Evolutionary conservation across 2,797 vertebrate genomes (phyloP).

Genomic region (Ficedula albicollis): DNA sequence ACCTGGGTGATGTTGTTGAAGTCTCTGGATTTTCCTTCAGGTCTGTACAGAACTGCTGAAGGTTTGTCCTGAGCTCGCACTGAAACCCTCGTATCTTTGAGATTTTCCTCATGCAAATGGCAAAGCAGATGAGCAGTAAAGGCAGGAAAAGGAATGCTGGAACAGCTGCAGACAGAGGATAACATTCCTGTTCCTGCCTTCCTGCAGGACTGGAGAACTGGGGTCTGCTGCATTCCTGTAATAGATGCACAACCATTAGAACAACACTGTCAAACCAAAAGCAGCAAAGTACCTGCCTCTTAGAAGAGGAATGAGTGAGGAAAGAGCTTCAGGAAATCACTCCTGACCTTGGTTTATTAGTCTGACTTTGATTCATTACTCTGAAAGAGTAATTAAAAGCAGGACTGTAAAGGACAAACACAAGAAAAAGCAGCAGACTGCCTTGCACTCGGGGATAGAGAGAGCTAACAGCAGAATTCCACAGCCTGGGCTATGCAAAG

Average conservation of each 20-base stretch:
- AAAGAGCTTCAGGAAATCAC: neutral
- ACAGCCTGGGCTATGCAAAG: neutral
- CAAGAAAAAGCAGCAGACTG: neutral
- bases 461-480: neutral
- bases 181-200: neutral
- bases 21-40: neutral
- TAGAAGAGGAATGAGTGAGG: neutral
- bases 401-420: neutral
- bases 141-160: fast-evolving
- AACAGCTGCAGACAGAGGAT: neutral
- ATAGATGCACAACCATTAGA: fast-evolving
- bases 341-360: neutral
- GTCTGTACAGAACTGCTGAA: neutral
- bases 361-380: neutral
- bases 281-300: neutral
- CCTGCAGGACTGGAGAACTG: neutral
- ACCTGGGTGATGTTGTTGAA: neutral
- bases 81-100: fast-evolving
- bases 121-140: neutral
- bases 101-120: fast-evolving
- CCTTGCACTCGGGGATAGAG: neutral
- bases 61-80: neutral
- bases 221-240: neutral
- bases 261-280: neutral
- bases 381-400: neutral